Base-by-base conservation (phyloP, 2,888 invertebrate genomes). In the Ormyrus nitidulus region DNA sequence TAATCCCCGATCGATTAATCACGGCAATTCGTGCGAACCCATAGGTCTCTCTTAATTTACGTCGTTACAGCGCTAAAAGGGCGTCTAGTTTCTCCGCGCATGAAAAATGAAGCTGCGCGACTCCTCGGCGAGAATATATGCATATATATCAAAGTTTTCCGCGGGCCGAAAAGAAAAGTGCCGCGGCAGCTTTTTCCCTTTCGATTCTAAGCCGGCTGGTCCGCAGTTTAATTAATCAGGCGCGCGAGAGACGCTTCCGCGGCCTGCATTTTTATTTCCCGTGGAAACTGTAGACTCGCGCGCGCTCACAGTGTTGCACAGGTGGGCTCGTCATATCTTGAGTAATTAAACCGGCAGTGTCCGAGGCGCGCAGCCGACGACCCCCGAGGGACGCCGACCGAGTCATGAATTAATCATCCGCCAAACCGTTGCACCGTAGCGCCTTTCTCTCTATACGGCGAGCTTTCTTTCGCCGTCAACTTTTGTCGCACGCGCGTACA, bases 341-440 rank as follows among this genome's bases (percentile, higher is more conserved):
- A 87, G 86, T 87, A 87, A 88, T 87, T 88, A 87, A 86, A 84
- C 81, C 81, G 83, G 84, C 86, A 86, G 87, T 87, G 87, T 87
- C 85, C 84, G 84, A 84, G 83, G 53, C 65, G 58, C 62, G 34
- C 34, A 34, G 34, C 34, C 34, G 83, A 83, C 83, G 85, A 85
- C 85, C 84, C 84, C 66, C 75, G 65, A 58, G 65, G 80, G 85
- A n/a, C 65, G 34, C 51, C 71, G 48, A 49, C 80, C 82, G 77
- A 85, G 86, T 85, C 86, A 86, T 87, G 87, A 87, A 88, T 88
- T 87, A 87, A 88, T 88, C 87, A 88, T 87, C 84, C 83, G 81
- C 81, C 78, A 82, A 84, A 84, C 83, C 85, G 84, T 82, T 68
- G 61, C 65, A 78, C 82, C 79, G 83, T 48, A 62, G 34, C 81